phyloP scores from a whole-genome alignment of 2,797 vertebrate species.

The Manis javanica region DNA sequence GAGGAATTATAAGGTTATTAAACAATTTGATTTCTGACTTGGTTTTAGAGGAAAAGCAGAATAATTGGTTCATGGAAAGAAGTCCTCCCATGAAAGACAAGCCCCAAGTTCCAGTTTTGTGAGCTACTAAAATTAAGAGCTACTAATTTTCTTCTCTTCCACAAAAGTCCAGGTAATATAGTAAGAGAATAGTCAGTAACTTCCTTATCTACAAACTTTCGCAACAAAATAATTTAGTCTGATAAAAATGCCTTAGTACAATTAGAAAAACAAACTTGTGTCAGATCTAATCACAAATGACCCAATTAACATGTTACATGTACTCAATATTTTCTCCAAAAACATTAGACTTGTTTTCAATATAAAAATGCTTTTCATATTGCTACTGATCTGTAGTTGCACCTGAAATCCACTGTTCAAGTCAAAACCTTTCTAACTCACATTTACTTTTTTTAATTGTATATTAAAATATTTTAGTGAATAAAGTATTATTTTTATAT shows the following conservation, averaged over 20 bases:
- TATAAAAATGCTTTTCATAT: constrained; percentile 12
- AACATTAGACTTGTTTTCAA: background rate
- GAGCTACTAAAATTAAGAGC: background rate
- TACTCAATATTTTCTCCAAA: background rate
- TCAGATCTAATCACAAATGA: background rate
- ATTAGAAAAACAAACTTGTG: background rate
- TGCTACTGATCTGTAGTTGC: background rate
- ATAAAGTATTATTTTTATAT: background rate
- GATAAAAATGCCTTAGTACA: background rate
- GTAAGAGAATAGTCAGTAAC: background rate
- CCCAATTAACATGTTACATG: background rate
- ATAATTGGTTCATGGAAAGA: background rate
- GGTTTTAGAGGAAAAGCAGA: background rate
- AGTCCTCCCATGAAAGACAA: background rate
- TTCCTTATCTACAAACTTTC: background rate
- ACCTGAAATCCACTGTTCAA: background rate
- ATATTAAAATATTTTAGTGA: background rate
- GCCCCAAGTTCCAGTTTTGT: background rate
- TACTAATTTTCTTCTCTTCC: background rate
- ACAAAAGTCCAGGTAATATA: background rate
- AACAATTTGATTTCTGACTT: background rate
- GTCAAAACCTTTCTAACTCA: background rate
- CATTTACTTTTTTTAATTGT: background rate
- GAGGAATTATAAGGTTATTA: background rate
- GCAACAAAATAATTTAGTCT: background rate